Evolutionary conservation across 2,797 vertebrate genomes (phyloP).

Genomic region (Acanthurus lineatus): DNA sequence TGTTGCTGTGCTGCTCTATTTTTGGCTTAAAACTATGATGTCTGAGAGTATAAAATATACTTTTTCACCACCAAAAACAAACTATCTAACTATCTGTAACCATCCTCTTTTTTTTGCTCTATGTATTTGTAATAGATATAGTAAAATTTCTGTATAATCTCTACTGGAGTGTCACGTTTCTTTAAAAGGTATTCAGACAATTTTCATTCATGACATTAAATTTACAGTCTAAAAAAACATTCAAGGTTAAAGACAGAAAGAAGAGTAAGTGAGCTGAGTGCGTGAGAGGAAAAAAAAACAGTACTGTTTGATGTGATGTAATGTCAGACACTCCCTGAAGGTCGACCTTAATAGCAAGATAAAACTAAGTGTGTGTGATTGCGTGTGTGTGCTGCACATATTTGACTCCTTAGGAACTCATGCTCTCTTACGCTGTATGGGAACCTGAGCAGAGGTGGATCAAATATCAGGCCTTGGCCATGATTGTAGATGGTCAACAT

Average conservation of each 20-base stretch:
- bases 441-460: constrained; percentile 35
- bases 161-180: neutral
- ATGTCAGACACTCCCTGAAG: constrained; percentile 18
- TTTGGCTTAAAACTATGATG: neutral
- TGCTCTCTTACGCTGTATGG: constrained; percentile 9
- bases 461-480: constrained; percentile 50
- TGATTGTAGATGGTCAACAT: neutral
- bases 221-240: neutral
- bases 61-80: neutral
- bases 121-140: neutral
- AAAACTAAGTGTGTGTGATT: neutral
- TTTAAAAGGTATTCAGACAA: neutral
- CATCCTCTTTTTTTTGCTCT: neutral
- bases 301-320: neutral
- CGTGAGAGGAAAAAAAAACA: neutral
- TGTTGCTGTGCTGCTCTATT: neutral
- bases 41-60: neutral
- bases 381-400: constrained; percentile 14
- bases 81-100: neutral
- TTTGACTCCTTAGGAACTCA: constrained; percentile 60
- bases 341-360: constrained; percentile 11
- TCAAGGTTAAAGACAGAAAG: neutral
- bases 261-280: neutral
- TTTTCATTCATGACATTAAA: neutral
- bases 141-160: neutral